These are phyloP conservation scores for Pseudochaenichthys georgianus DNA, from an alignment of 2,797 vertebrate genomes.

Conservation along the genomic window DNA sequence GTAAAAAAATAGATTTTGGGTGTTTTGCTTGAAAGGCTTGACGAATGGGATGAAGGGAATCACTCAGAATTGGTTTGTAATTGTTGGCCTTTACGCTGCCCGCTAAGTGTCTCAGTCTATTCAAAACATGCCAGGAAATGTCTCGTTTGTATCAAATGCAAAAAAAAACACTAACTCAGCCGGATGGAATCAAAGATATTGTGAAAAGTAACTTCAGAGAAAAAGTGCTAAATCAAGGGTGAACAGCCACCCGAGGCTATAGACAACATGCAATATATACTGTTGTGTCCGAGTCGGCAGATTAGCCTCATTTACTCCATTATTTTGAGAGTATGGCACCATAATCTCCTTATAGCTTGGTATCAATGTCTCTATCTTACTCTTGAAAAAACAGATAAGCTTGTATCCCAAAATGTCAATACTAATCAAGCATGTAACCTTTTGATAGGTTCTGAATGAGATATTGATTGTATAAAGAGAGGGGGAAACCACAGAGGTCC, in stretches of 20 bases:
- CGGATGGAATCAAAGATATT: constrained; percentile 17
- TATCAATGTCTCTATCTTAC: too few relatives aligned
- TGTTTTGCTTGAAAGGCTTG: constrained; percentile 7
- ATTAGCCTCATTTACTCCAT: neutral
- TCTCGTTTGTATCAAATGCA: too few relatives aligned
- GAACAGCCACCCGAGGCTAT: too few relatives aligned
- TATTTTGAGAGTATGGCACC: neutral
- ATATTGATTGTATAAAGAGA: neutral
- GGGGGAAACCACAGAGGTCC: neutral
- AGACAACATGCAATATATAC: too few relatives aligned
- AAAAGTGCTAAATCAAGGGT: neutral
- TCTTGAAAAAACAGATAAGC: too few relatives aligned
- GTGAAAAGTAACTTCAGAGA: neutral
- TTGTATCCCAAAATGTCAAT: too few relatives aligned
- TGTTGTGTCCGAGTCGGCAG: neutral
- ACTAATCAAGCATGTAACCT: neutral
- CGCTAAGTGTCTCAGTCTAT: neutral
- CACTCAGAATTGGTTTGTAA: constrained; percentile 23
- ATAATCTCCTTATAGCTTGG: neutral
- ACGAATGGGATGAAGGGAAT: neutral
- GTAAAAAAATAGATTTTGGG: too few relatives aligned
- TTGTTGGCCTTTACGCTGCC: constrained; percentile 16
- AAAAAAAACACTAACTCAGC: neutral
- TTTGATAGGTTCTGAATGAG: too few relatives aligned
- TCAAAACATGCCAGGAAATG: constrained; percentile 12